These are phyloP conservation scores for Nomada lathburiana DNA, from an alignment of 2,888 invertebrate genomes.

Conservation along the genomic window DNA sequence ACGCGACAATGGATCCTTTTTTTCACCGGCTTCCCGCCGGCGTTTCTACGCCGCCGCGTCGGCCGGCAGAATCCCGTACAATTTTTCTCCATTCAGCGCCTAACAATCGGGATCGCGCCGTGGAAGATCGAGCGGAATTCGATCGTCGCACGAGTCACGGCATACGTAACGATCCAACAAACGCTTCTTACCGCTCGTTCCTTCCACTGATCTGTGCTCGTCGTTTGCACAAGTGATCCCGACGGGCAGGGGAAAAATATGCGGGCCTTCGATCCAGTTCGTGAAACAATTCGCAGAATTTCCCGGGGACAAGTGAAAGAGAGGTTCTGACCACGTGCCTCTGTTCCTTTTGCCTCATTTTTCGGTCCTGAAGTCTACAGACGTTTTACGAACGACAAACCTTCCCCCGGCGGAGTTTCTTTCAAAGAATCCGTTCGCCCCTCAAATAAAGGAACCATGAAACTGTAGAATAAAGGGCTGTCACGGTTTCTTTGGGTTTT, in stretches of 20 bases:
- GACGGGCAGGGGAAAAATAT: slow-evolving; percentile 21
- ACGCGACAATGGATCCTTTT: slow-evolving; percentile 68
- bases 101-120: slow-evolving; percentile 65
- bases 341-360: not conserved
- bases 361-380: not conserved
- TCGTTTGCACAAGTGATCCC: slow-evolving; percentile 45
- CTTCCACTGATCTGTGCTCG: slow-evolving; percentile 15
- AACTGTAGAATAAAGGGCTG: not conserved
- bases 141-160: slow-evolving; percentile 61
- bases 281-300: not conserved
- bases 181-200: slow-evolving; percentile 32
- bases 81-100: slow-evolving; percentile 72
- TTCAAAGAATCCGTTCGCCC: too few relatives aligned
- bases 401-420: too few relatives aligned
- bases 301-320: not conserved
- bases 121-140: slow-evolving; percentile 63
- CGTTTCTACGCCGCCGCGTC: slow-evolving; percentile 24
- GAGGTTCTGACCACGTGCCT: too few relatives aligned
- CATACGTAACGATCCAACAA: slow-evolving; percentile 57
- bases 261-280: not conserved
- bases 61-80: slow-evolving; percentile 64
- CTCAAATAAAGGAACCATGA: not conserved
- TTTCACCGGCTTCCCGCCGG: slow-evolving; percentile 47
- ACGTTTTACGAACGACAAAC: not conserved
- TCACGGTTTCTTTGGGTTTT: too few relatives aligned